These are phyloP conservation scores for Saxicola maurus DNA, from an alignment of 2,797 vertebrate species.

Conservation along the genomic window DNA sequence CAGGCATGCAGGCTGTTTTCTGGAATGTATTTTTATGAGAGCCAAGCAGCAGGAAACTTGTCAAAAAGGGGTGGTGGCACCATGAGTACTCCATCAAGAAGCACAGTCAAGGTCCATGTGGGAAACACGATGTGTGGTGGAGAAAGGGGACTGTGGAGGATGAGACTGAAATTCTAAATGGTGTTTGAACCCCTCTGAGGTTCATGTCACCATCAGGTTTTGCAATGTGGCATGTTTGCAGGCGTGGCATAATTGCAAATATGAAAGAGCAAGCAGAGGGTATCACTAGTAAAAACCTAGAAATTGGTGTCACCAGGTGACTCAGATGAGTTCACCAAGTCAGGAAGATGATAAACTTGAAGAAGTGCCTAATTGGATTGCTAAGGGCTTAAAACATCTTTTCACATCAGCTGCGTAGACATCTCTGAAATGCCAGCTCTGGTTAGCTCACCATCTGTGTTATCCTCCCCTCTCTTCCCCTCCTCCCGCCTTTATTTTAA, in stretches of 20 bases:
- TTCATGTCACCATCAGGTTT: not conserved
- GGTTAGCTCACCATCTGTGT: slow-evolving; percentile 40
- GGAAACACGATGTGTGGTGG: fast-evolving
- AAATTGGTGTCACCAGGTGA: not conserved
- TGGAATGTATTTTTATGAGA: not conserved
- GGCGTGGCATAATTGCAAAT: not conserved
- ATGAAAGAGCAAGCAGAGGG: not conserved
- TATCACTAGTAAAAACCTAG: not conserved
- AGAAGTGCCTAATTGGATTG: not conserved
- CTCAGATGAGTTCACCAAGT: not conserved
- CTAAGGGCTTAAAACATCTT: slow-evolving; percentile 5
- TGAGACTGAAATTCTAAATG: fast-evolving
- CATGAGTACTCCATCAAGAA: not conserved
- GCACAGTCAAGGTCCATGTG: not conserved
- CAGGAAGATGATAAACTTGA: not conserved
- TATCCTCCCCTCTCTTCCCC: not conserved
- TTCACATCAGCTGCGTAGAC: slow-evolving; percentile 21
- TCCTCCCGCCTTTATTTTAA: slow-evolving; percentile 50
- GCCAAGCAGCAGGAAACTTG: not conserved
- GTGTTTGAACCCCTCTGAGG: not conserved
- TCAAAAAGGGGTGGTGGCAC: not conserved
- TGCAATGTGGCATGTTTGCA: not conserved
- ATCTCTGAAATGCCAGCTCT: slow-evolving; percentile 33
- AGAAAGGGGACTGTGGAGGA: not conserved
- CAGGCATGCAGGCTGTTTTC: not conserved